These are phyloP conservation scores for Saccostrea glomerata DNA, from an alignment of 1,140 invertebrate genomes.

Conservation along the genomic window DNA sequence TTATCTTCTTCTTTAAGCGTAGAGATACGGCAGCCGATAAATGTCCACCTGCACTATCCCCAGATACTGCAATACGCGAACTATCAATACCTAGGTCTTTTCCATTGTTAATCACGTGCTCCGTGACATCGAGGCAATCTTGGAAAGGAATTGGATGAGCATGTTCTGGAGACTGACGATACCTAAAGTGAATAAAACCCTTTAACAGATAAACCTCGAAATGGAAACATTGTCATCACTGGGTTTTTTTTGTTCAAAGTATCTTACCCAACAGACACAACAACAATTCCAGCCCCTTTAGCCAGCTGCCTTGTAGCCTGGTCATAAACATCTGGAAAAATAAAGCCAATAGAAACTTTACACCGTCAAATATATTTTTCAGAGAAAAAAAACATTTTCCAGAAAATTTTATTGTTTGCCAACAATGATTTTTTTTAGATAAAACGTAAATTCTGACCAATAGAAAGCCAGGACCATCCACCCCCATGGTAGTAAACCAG, in stretches of 20 bases:
- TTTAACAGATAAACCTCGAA: neutral
- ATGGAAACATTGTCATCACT: too few species aligned
- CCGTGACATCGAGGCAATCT: slow-evolving; percentile 65
- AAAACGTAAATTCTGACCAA: slow-evolving; percentile 44
- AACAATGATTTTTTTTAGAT: neutral
- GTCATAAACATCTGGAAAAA: slow-evolving; percentile 67
- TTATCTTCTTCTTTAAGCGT: slow-evolving; percentile 64
- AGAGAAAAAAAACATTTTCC: too few species aligned
- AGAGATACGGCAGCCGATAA: slow-evolving; percentile 70
- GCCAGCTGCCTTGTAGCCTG: slow-evolving; percentile 63
- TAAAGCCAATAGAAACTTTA: neutral
- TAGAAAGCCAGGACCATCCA: slow-evolving; percentile 59
- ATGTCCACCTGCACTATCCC: slow-evolving; percentile 74
- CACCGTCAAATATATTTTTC: too few species aligned
- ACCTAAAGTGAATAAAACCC: slow-evolving; percentile 45
- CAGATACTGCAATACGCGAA: slow-evolving; percentile 62
- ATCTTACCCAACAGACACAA: slow-evolving; percentile 64
- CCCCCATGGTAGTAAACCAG: slow-evolving; percentile 65
- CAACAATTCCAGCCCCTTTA: slow-evolving; percentile 64
- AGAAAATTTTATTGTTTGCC: neutral
- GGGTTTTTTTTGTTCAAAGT: neutral
- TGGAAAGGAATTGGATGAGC: slow-evolving; percentile 64
- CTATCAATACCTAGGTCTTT: slow-evolving; percentile 60
- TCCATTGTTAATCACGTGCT: slow-evolving; percentile 64
- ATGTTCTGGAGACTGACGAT: slow-evolving; percentile 67